Conservation (phyloP, 2,888 invertebrate genomes). For the Drosophila aldrichi region DNA sequence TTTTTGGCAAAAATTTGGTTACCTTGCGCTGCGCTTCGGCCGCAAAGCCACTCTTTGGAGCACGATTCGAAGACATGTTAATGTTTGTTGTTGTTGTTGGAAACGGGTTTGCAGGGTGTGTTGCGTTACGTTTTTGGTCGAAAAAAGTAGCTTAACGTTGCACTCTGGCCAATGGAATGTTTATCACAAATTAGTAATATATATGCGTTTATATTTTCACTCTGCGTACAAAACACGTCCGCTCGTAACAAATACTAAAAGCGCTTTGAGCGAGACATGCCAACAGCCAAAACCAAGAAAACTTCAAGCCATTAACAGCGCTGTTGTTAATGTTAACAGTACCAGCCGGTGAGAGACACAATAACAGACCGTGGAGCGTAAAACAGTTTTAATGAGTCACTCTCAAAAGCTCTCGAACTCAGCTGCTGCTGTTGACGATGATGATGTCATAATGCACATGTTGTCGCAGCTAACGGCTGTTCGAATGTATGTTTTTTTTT, state of each 20-base stretch:
- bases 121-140: constrained; percentile 33
- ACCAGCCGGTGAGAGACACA: constrained; percentile 5
- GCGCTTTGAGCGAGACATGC: constrained; percentile 33
- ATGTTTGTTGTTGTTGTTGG: constrained; percentile 46
- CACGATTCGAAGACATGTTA: constrained; percentile 85
- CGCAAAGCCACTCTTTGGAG: constrained; percentile 91
- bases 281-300: constrained; percentile 48
- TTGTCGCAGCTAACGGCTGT: constrained; percentile 45
- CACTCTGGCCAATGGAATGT: constrained; percentile 72
- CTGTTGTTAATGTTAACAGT: constrained; percentile 22
- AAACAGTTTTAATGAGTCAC: constrained; percentile 6
- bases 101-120: constrained; percentile 82
- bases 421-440: constrained; percentile 32
- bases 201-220: constrained; percentile 8
- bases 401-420: constrained; percentile 41
- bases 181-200: constrained; percentile 72
- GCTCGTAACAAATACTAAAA: constrained; percentile 65
- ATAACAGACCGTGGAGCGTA: constrained; percentile 33
- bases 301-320: constrained; percentile 23
- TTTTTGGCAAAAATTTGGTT: constrained; percentile 83
- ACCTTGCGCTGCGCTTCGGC: constrained; percentile 98
- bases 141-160: constrained; percentile 60
- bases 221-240: constrained; percentile 53
- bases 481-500: constrained; percentile 29
- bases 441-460: constrained; percentile 60